A percentile compares a stretch with the other conserved stretches of the same genome.
These are phyloP conservation scores for Archips crataeganus DNA, from an alignment of 2,888 invertebrate species.

Conservation along the genomic window DNA sequence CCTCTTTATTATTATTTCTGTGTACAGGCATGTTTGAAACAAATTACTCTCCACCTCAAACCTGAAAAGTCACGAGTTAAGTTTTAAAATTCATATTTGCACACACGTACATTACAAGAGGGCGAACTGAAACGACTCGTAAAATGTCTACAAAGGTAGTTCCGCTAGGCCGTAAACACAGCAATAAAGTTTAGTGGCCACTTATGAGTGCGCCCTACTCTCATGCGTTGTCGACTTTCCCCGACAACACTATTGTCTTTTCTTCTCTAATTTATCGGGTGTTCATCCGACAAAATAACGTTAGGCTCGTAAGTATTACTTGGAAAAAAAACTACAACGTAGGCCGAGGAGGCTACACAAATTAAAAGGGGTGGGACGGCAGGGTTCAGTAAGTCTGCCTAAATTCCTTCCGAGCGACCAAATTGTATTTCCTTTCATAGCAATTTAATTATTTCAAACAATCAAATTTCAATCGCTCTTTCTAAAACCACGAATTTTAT, in stretches of 20 bases:
- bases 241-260: conserved; percentile 39
- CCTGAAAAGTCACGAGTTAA: conserved; percentile 44
- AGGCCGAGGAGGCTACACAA: conserved; percentile 5
- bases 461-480: conserved; percentile 12
- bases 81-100: conserved; percentile 51
- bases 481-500: conserved; percentile 7
- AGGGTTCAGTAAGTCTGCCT: conserved; percentile 9
- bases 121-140: conserved; percentile 50
- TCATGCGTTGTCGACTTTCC: conserved; percentile 38
- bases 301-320: conserved; percentile 22
- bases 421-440: conserved; percentile 33
- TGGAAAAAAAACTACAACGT: conserved; percentile 19
- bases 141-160: conserved; percentile 59
- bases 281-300: conserved; percentile 33
- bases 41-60: conserved; percentile 46
- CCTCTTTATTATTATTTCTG: no score
- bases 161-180: conserved; percentile 70
- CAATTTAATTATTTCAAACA: conserved; percentile 33
- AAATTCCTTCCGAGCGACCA: conserved; percentile 20
- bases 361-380: conserved; percentile 16
- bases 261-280: conserved; percentile 39
- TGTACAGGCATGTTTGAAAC: conserved; percentile 46
- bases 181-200: conserved; percentile 79
- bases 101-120: conserved; percentile 43
- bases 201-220: conserved; percentile 61